Conservation (phyloP, 2,113 vertebrate genomes). For the Sterrhoptilus dennistouni region DNA sequence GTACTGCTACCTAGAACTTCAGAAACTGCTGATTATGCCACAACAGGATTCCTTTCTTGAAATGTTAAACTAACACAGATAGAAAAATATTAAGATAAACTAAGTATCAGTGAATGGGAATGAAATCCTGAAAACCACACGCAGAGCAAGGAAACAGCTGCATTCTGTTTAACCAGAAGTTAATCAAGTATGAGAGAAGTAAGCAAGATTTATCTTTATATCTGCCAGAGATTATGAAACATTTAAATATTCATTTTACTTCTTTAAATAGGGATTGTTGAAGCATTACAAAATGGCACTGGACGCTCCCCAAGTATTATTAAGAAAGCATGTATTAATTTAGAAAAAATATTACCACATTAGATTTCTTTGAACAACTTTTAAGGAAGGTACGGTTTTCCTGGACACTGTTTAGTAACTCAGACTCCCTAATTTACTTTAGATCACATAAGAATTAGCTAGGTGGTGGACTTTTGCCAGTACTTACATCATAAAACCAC, state of each 20-base stretch:
- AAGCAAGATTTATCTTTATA: conserved; percentile 28
- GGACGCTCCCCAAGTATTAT: background rate
- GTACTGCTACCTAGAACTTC: background rate
- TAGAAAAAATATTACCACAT: background rate
- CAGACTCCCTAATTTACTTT: conserved; percentile 16
- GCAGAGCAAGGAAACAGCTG: conserved; percentile 25
- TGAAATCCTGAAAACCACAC: conserved; percentile 1
- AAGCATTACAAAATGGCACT: background rate
- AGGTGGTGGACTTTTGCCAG: conserved; percentile 54
- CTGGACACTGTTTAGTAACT: background rate
- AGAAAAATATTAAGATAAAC: conserved; percentile 26
- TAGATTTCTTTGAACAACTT: background rate
- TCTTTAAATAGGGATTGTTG: background rate
- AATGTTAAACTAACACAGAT: background rate
- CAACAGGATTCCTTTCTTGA: background rate
- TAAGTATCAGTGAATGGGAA: background rate
- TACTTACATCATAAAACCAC: conserved; percentile 64
- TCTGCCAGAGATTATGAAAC: conserved; percentile 25
- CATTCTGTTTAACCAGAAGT: conserved; percentile 45
- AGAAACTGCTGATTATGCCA: background rate
- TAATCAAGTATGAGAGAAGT: conserved; percentile 38
- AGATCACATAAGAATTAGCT: conserved; percentile 44
- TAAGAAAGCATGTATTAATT: background rate
- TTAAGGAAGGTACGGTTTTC: conserved; percentile 4
- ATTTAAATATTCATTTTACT: conserved; percentile 23